Conservation (phyloP, 2,888 invertebrate genomes). For the Sarcophaga caerulescens region DNA sequence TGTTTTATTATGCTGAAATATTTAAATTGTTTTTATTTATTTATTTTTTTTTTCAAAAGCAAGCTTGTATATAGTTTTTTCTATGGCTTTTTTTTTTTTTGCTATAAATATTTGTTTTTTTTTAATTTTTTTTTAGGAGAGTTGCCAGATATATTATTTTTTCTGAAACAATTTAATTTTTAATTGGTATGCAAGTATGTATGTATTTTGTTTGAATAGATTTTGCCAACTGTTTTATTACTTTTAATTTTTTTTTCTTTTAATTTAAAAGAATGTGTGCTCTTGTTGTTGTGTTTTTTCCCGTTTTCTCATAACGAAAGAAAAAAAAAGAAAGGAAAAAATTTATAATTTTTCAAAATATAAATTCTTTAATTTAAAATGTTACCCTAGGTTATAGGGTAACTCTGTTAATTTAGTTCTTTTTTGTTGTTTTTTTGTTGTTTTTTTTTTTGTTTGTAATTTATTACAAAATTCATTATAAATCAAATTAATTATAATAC, state of each 20-base stretch:
- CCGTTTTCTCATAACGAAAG: too few relatives aligned
- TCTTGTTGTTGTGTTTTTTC: too few relatives aligned
- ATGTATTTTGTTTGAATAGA: slow-evolving; percentile 12
- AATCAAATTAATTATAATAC: background rate
- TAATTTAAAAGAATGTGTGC: too few relatives aligned
- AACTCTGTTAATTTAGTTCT: background rate
- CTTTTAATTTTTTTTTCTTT: too few relatives aligned
- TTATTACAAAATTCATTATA: background rate
- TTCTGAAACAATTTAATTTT: background rate
- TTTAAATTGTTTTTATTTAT: slow-evolving; percentile 52
- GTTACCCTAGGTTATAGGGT: background rate
- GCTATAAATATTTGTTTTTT: slow-evolving; percentile 12
- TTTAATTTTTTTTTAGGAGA: too few relatives aligned
- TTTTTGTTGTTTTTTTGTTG: too few relatives aligned
- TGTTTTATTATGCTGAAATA: slow-evolving; percentile 48
- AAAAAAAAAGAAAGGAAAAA: too few relatives aligned
- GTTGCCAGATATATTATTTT: too few relatives aligned
- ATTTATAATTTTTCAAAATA: too few relatives aligned
- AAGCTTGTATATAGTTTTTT: slow-evolving; percentile 55
- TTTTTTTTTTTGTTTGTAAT: background rate
- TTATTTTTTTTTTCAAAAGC: slow-evolving; percentile 50
- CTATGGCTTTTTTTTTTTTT: slow-evolving; percentile 46
- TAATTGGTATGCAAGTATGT: slow-evolving; percentile 18
- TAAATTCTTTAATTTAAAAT: too few relatives aligned
- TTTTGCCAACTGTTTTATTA: slow-evolving; percentile 35